Evolutionary conservation across 1,140 invertebrate species (phyloP).

Genomic region (Drosophila takahashii): DNA sequence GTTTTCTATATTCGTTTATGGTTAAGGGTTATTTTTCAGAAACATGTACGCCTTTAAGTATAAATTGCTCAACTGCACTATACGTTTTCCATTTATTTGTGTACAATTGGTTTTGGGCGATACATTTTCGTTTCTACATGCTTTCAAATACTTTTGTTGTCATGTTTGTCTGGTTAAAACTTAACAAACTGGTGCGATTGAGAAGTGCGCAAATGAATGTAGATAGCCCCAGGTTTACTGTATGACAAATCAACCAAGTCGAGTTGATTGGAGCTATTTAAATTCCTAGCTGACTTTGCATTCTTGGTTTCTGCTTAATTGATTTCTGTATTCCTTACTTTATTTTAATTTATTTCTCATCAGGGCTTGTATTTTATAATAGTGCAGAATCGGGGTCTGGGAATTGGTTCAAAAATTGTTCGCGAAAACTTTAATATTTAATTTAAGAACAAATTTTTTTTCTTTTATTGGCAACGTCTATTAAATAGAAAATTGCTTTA

Average conservation of each 20-base stretch:
- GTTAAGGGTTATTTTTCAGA: slow-evolving; percentile 27
- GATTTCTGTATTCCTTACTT: neutral
- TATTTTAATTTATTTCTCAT: neutral
- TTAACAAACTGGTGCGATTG: slow-evolving; percentile 33
- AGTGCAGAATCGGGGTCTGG: neutral
- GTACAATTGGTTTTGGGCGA: slow-evolving; percentile 17
- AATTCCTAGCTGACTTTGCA: neutral
- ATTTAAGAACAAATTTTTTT: slow-evolving; percentile 35
- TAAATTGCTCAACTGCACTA: slow-evolving; percentile 61
- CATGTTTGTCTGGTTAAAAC: slow-evolving; percentile 44
- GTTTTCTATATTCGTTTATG: slow-evolving; percentile 27
- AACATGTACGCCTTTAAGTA: slow-evolving; percentile 32
- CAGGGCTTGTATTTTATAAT: neutral
- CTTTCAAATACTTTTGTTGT: neutral
- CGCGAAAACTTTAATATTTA: slow-evolving; percentile 11
- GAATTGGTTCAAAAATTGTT: neutral
- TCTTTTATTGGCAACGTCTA: slow-evolving; percentile 61
- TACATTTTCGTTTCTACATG: slow-evolving; percentile 34
- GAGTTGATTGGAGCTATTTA: neutral
- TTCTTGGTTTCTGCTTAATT: slow-evolving; percentile 10
- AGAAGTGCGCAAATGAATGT: neutral
- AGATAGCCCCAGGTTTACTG: neutral
- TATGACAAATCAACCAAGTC: neutral
- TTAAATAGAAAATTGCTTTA: slow-evolving; percentile 79
- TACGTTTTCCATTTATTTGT: slow-evolving; percentile 20